Evolutionary conservation across 2,888 invertebrate genomes (phyloP).

Genomic region (Idaea dimidiata): DNA sequence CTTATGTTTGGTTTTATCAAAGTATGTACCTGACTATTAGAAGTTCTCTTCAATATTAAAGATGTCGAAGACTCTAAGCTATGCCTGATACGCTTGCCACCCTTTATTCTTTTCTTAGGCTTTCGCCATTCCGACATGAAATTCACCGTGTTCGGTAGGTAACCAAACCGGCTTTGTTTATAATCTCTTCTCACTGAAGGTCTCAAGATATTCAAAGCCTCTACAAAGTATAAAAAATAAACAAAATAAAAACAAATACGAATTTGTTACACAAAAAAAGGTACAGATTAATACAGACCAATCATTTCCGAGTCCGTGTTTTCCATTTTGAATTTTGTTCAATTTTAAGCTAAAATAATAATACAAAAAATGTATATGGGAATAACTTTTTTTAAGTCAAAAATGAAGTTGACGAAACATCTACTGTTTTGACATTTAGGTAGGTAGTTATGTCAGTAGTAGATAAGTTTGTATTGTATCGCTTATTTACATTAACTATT

Average conservation of each 20-base stretch:
- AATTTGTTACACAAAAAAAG: slow-evolving; percentile 12
- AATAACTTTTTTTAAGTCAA: neutral
- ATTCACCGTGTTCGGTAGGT: neutral
- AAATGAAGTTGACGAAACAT: neutral
- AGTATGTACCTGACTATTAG: slow-evolving; percentile 35
- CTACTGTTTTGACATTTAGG: neutral
- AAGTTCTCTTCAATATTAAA: slow-evolving; percentile 43
- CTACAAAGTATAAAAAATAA: slow-evolving; percentile 52
- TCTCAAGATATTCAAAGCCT: slow-evolving; percentile 53
- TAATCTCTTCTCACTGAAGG: slow-evolving; percentile 45
- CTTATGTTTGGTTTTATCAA: neutral
- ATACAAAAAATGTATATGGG: neutral
- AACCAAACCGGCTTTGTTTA: slow-evolving; percentile 8
- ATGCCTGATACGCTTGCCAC: slow-evolving; percentile 9
- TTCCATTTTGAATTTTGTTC: slow-evolving; percentile 53
- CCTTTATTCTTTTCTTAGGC: slow-evolving; percentile 11
- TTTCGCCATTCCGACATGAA: slow-evolving; percentile 1
- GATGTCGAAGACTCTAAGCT: slow-evolving; percentile 37
- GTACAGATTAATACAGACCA: slow-evolving; percentile 41
- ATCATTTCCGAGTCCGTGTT: slow-evolving; percentile 46
- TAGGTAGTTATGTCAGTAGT: neutral
- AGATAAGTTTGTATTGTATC: neutral
- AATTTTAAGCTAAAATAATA: slow-evolving; percentile 13
- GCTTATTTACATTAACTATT: no score
- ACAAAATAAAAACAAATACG: slow-evolving; percentile 25